phyloP scores from a whole-genome alignment of 2,888 invertebrate species.

The Homarus gammarus region DNA sequence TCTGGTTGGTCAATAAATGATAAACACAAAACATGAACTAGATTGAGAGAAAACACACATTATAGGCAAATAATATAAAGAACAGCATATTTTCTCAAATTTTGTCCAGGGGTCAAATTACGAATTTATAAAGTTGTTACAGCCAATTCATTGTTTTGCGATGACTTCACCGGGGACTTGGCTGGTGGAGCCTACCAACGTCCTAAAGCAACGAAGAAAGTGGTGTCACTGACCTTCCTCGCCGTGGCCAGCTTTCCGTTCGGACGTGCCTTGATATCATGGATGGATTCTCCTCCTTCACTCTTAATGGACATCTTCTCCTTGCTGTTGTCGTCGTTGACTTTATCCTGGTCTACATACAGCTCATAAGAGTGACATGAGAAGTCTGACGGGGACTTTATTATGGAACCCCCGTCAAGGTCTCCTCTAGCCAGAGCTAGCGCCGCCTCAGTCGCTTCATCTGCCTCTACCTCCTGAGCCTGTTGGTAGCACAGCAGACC shows the following conservation, averaged over 20 bases:
- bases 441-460: background rate
- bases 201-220: too few relatives aligned
- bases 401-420: conserved; percentile 80
- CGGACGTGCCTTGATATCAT: conserved; percentile 81
- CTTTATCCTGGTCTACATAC: conserved; percentile 93
- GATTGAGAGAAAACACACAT: too few relatives aligned
- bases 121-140: too few relatives aligned
- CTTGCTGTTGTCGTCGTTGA: conserved; percentile 87
- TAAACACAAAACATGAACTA: too few relatives aligned
- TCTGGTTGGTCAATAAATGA: too few relatives aligned
- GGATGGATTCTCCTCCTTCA: conserved; percentile 88
- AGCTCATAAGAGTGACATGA: conserved; percentile 95
- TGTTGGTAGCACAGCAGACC: background rate
- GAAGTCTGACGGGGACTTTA: conserved; percentile 94
- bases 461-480: background rate
- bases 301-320: conserved; percentile 95
- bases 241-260: conserved; percentile 52
- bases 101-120: too few relatives aligned
- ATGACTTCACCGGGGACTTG: too few relatives aligned
- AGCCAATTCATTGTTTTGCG: too few relatives aligned
- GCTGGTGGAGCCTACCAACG: too few relatives aligned
- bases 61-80: too few relatives aligned
- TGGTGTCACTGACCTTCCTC: conserved; percentile 48
- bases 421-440: conserved; percentile 11
- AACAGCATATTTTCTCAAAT: too few relatives aligned